phyloP scores from a whole-genome alignment of 2,797 vertebrate genomes.

The Falco rusticolus region DNA sequence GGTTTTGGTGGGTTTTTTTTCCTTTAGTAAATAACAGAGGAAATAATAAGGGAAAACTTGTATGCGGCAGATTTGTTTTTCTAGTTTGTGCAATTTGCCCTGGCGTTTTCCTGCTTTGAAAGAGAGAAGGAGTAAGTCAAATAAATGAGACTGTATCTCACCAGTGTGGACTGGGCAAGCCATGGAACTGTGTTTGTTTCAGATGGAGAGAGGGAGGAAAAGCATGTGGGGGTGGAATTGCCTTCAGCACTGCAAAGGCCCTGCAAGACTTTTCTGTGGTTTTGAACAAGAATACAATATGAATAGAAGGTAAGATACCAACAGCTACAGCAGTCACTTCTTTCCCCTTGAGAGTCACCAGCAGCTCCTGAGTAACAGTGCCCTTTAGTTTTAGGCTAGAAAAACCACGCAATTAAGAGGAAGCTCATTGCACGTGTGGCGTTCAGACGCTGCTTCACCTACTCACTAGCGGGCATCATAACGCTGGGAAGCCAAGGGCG shows the following conservation, averaged over 20 bases:
- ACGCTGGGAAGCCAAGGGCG: background rate
- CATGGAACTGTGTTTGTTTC: background rate
- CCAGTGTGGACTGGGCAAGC: background rate
- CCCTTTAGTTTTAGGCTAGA: background rate
- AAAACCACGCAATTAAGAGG: background rate
- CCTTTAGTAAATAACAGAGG: slow-evolving; percentile 34
- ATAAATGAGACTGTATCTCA: background rate
- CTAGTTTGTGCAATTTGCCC: background rate
- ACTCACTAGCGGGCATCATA: fast-evolving
- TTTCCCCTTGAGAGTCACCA: background rate
- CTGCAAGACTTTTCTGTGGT: fast-evolving
- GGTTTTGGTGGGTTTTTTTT: background rate
- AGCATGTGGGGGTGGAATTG: background rate
- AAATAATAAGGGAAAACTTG: slow-evolving; percentile 55
- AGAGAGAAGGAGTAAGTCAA: background rate
- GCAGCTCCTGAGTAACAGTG: background rate
- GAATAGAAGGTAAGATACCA: background rate
- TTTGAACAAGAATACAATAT: background rate
- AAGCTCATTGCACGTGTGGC: fast-evolving
- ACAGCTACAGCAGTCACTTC: background rate
- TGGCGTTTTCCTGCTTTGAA: background rate
- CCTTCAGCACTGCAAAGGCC: background rate
- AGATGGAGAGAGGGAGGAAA: background rate
- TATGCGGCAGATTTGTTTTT: slow-evolving; percentile 18
- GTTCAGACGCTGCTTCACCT: fast-evolving